These are phyloP conservation scores for Rutilus rutilus DNA, from an alignment of 2,113 vertebrate genomes.

Conservation along the genomic window DNA sequence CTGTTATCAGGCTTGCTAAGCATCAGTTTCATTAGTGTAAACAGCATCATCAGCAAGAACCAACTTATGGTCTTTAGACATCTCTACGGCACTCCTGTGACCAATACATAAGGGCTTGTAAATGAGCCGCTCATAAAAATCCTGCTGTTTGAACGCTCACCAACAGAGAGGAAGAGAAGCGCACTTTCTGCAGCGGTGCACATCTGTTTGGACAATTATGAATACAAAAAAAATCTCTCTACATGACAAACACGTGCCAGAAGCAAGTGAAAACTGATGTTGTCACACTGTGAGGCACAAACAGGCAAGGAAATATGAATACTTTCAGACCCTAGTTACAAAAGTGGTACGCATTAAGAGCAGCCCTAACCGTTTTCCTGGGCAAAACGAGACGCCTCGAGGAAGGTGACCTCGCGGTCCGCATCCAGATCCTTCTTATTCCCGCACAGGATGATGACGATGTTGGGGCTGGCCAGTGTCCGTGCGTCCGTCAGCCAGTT, in stretches of 20 bases:
- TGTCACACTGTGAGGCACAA: background rate
- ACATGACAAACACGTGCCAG: background rate
- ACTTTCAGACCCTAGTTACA: background rate
- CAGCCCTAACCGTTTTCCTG: slow-evolving; percentile 86
- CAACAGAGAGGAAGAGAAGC: background rate
- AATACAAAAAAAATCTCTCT: background rate
- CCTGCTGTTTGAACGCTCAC: background rate
- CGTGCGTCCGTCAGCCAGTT: slow-evolving; percentile 92
- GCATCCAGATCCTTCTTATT: slow-evolving; percentile 94
- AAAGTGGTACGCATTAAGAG: background rate
- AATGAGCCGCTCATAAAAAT: background rate
- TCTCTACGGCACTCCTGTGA: background rate
- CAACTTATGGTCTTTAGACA: background rate
- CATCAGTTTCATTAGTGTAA: background rate
- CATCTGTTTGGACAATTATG: background rate
- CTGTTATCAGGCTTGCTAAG: background rate
- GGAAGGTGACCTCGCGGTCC: slow-evolving; percentile 90
- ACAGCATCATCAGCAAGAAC: slow-evolving; percentile 8
- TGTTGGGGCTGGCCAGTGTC: slow-evolving; percentile 91
- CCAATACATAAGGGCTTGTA: background rate
- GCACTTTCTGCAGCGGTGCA: background rate
- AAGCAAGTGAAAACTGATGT: background rate
- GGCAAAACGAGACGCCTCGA: slow-evolving; percentile 91
- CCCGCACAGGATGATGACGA: slow-evolving; percentile 90
- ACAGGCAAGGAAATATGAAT: background rate